These are phyloP conservation scores for Lithophane semibrunnea DNA, from an alignment of 2,888 invertebrate genomes.

Conservation along the genomic window DNA sequence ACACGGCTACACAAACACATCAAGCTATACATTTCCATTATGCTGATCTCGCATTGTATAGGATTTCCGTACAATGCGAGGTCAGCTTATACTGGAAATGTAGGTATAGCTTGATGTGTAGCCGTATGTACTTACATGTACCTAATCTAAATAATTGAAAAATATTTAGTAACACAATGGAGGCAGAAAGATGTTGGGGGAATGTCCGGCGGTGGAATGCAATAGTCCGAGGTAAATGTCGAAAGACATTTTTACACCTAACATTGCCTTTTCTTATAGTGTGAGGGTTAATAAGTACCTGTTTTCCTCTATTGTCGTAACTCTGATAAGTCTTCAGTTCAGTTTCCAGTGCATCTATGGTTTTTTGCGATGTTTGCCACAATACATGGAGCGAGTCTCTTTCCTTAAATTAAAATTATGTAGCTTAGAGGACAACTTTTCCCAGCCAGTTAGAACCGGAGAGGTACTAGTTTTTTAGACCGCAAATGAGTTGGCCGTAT, in stretches of 20 bases:
- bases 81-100: too few relatives aligned
- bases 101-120: too few relatives aligned
- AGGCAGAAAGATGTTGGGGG: not conserved
- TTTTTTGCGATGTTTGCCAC: slow-evolving; percentile 92
- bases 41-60: too few relatives aligned
- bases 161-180: too few relatives aligned
- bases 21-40: too few relatives aligned
- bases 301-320: slow-evolving; percentile 77
- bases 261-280: not conserved
- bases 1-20: too few relatives aligned
- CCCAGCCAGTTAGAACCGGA: not conserved
- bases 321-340: slow-evolving; percentile 91
- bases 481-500: not conserved
- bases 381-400: slow-evolving; percentile 92
- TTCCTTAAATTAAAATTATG: slow-evolving; percentile 84
- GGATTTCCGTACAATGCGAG: too few relatives aligned
- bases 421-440: not conserved
- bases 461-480: not conserved
- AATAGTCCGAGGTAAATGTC: not conserved
- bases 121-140: not conserved
- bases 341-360: slow-evolving; percentile 92
- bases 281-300: slow-evolving; percentile 61
- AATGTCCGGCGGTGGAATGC: not conserved
- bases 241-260: too few relatives aligned
- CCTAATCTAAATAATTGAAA: not conserved